phyloP scores from a whole-genome alignment of 2,888 invertebrate species.

The Halictus quadricinctus region DNA sequence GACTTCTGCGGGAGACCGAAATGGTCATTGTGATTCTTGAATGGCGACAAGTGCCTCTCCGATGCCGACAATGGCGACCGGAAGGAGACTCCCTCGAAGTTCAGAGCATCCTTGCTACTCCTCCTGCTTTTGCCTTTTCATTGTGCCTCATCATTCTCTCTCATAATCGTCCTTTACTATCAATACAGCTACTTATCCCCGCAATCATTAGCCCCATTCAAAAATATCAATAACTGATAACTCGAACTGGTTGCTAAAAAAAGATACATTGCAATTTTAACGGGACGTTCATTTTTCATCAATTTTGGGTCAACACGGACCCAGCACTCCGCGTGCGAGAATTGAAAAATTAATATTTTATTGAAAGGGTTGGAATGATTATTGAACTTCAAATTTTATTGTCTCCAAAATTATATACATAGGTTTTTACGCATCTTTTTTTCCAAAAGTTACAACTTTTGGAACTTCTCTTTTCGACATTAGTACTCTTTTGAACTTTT shows the following conservation, averaged over 20 bases:
- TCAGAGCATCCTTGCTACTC: conserved; percentile 7
- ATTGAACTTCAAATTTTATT: too few species aligned
- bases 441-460: too few species aligned
- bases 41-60: conserved; percentile 58
- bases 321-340: too few species aligned
- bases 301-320: too few species aligned
- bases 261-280: not conserved
- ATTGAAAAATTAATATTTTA: too few species aligned
- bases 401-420: too few species aligned
- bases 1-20: conserved; percentile 22
- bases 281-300: not conserved
- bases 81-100: not conserved
- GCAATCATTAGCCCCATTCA: not conserved
- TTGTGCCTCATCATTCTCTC: conserved; percentile 11
- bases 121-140: conserved; percentile 29
- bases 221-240: not conserved
- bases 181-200: not conserved
- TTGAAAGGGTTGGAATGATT: too few species aligned
- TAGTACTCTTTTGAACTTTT: too few species aligned
- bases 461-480: too few species aligned
- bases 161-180: not conserved
- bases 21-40: conserved; percentile 53
- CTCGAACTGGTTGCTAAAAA: not conserved
- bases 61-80: conserved; percentile 36
- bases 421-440: too few species aligned